phyloP scores from a whole-genome alignment of 1,140 invertebrate genomes.

The Caenorhabditis latens region DNA sequence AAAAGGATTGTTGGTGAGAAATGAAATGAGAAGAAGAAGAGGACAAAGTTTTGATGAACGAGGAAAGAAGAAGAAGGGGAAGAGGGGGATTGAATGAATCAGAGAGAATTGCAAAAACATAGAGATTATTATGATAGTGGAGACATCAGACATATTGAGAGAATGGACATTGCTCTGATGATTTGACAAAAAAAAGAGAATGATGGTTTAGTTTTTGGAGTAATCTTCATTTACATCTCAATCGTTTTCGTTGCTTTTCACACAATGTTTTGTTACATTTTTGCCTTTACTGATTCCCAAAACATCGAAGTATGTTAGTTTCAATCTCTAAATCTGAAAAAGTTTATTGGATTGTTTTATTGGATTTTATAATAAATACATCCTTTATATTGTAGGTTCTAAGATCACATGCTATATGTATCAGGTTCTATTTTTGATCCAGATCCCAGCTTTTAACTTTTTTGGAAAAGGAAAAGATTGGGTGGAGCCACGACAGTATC shows the following conservation, averaged over 20 bases:
- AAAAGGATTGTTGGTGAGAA: neutral
- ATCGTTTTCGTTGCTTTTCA: neutral
- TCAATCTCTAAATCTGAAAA: too few relatives aligned
- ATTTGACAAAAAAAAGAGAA: neutral
- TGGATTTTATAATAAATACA: too few relatives aligned
- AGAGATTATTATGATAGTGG: slow-evolving; percentile 1
- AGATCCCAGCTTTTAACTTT: too few relatives aligned
- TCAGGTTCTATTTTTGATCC: too few relatives aligned
- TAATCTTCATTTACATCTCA: neutral
- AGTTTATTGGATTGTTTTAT: too few relatives aligned
- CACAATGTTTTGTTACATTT: neutral
- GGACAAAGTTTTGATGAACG: slow-evolving; percentile 46
- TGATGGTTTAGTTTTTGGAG: slow-evolving; percentile 23
- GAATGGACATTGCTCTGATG: neutral
- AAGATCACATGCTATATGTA: too few relatives aligned
- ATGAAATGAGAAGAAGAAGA: neutral
- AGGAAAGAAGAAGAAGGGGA: neutral
- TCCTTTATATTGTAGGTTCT: too few relatives aligned
- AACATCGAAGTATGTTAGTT: too few relatives aligned
- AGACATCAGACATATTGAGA: slow-evolving; percentile 18
- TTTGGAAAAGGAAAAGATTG: too few relatives aligned
- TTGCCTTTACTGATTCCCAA: too few relatives aligned
- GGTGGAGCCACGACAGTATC: too few relatives aligned
- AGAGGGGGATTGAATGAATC: neutral
- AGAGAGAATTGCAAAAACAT: slow-evolving; percentile 25